Conservation (phyloP, 2,113 vertebrate species). For the Neodon shergylaensis region DNA sequence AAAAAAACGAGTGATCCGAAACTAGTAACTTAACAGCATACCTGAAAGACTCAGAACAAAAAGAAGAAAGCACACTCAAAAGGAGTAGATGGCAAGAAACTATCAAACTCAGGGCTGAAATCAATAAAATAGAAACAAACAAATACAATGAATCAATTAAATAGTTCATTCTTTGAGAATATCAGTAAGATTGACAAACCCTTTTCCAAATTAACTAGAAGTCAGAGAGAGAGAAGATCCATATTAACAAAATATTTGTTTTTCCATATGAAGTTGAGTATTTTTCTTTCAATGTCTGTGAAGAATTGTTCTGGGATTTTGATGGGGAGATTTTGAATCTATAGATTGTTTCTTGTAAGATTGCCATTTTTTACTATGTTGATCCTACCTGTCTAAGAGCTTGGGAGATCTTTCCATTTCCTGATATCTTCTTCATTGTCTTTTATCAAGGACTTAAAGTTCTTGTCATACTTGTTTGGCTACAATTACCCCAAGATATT, state of each 20-base stretch:
- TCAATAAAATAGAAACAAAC: not conserved
- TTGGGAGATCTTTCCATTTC: too few species aligned
- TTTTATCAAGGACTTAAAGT: not conserved
- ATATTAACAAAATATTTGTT: too few species aligned
- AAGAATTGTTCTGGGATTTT: too few species aligned
- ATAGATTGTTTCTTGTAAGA: too few species aligned
- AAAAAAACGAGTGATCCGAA: not conserved
- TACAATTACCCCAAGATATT: not conserved
- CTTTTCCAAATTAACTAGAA: not conserved
- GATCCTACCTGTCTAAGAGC: too few species aligned
- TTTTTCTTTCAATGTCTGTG: too few species aligned
- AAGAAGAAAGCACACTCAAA: not conserved
- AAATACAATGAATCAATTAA: not conserved
- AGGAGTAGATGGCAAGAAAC: not conserved
- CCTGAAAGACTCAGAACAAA: not conserved
- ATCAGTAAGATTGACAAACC: not conserved
- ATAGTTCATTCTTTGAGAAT: not conserved
- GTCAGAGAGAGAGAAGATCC: not conserved
- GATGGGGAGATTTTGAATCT: too few species aligned
- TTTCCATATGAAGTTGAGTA: too few species aligned
- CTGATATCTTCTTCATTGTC: not conserved
- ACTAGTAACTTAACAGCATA: not conserved
- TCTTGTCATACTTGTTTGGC: not conserved
- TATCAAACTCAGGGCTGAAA: not conserved
- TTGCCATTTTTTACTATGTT: too few species aligned